Percentiles rank a stretch among this genome's conserved stretches.
Conservation (phyloP, 2,797 vertebrate genomes). For the Channallabes apus region DNA sequence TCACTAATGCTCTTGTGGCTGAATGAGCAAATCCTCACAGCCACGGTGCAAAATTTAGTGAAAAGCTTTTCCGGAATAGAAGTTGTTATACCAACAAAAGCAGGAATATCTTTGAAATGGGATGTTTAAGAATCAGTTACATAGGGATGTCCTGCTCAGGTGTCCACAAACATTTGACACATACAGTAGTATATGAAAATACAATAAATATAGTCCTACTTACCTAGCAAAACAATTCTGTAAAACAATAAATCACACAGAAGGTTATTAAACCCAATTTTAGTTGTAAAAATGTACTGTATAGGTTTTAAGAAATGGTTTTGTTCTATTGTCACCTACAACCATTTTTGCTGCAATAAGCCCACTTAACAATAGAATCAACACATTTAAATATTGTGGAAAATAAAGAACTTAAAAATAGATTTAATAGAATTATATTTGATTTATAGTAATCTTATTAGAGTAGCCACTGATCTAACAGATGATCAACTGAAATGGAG, state of each 20-base stretch:
- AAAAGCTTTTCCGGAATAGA: neutral
- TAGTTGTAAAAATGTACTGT: neutral
- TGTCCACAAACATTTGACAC: neutral
- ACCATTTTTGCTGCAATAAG: neutral
- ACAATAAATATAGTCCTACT: neutral
- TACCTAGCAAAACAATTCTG: neutral
- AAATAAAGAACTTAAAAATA: neutral
- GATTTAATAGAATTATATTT: neutral
- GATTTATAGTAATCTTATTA: neutral
- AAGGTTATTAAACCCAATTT: neutral
- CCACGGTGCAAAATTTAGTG: neutral
- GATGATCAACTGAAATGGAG: too few species aligned
- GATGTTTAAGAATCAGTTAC: neutral
- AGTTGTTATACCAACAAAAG: neutral
- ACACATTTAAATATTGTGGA: neutral
- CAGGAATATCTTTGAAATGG: neutral
- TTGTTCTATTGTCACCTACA: neutral
- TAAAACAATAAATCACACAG: neutral
- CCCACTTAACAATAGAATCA: neutral
- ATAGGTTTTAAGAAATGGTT: neutral
- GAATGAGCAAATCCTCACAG: neutral
- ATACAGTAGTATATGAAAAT: too few species aligned
- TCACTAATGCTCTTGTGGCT: neutral
- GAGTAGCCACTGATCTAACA: too few species aligned
- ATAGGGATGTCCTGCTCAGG: neutral